phyloP scores from a whole-genome alignment of 2,888 invertebrate species.

The Colostygia pectinataria region DNA sequence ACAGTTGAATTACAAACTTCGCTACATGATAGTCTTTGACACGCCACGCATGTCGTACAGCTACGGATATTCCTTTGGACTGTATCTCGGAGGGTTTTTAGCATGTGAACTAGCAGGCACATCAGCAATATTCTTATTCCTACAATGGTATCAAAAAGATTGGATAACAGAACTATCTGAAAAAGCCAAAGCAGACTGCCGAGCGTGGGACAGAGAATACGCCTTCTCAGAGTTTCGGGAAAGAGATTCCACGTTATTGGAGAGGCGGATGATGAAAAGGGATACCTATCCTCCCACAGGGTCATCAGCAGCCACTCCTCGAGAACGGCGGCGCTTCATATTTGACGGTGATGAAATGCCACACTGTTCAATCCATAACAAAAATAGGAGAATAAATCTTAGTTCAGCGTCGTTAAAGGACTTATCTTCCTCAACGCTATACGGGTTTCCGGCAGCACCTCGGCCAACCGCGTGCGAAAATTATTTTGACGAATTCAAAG shows the following conservation, averaged over 20 bases:
- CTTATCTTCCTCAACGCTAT: conserved; percentile 79
- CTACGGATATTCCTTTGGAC: conserved; percentile 94
- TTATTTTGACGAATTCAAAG: conserved; percentile 81
- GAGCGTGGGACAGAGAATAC: conserved; percentile 79
- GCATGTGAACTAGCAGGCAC: conserved; percentile 93
- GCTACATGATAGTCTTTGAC: conserved; percentile 90
- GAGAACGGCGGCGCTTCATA: conserved; percentile 84
- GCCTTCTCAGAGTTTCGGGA: conserved; percentile 76
- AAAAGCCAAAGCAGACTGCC: conserved; percentile 75
- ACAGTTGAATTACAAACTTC: conserved; percentile 93
- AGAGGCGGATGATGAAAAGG: conserved; percentile 75
- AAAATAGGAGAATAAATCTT: conserved; percentile 74
- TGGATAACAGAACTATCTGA: conserved; percentile 80
- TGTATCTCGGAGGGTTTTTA: conserved; percentile 93
- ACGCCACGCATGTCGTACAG: conserved; percentile 92
- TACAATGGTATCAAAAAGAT: conserved; percentile 89
- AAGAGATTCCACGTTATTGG: conserved; percentile 68
- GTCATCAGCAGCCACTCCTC: conserved; percentile 74
- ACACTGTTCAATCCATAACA: conserved; percentile 82
- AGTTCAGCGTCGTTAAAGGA: conserved; percentile 84
- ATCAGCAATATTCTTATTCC: conserved; percentile 93
- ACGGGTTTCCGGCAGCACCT: conserved; percentile 86
- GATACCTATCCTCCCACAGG: conserved; percentile 73
- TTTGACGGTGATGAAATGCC: conserved; percentile 84
- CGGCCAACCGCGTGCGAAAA: conserved; percentile 84